A percentile compares a stretch with the other conserved stretches of the same genome.
Evolutionary conservation across 1,140 invertebrate species (phyloP).

Genomic region (Polypedilum pembai): DNA sequence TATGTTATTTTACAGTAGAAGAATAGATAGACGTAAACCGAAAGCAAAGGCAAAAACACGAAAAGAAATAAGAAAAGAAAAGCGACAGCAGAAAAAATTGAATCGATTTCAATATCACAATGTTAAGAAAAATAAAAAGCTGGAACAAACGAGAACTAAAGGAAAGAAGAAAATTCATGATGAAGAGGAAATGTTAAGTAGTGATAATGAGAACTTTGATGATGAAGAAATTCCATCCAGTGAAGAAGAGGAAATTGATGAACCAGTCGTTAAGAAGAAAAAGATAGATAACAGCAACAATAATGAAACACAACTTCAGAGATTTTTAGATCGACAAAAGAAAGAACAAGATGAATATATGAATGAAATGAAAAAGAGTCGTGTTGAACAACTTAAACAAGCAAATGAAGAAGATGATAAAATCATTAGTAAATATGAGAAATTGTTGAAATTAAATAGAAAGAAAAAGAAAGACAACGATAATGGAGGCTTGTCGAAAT

Average conservation of each 20-base stretch:
- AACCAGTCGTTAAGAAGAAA: slow-evolving; percentile 33
- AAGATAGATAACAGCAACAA: slow-evolving; percentile 31
- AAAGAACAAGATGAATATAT: slow-evolving; percentile 46
- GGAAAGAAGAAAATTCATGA: slow-evolving; percentile 34
- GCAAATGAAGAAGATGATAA: slow-evolving; percentile 73
- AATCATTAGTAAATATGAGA: slow-evolving; percentile 71
- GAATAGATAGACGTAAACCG: slow-evolving; percentile 23
- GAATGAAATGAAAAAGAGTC: slow-evolving; percentile 49
- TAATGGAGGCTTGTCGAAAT: background rate
- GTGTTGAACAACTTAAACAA: slow-evolving; percentile 55
- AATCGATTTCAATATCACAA: slow-evolving; percentile 46
- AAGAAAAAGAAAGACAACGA: slow-evolving; percentile 55
- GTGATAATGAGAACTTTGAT: slow-evolving; percentile 35
- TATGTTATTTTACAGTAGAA: background rate
- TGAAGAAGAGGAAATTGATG: slow-evolving; percentile 41
- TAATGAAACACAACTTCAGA: slow-evolving; percentile 36
- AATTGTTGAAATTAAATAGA: slow-evolving; percentile 73
- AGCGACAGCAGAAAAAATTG: slow-evolving; percentile 49
- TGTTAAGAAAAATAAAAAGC: slow-evolving; percentile 36
- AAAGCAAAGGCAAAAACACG: slow-evolving; percentile 42
- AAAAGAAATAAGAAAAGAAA: slow-evolving; percentile 55
- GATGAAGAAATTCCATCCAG: slow-evolving; percentile 39
- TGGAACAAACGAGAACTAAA: slow-evolving; percentile 33
- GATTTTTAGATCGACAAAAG: slow-evolving; percentile 42
- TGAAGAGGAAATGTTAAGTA: slow-evolving; percentile 31